Evolutionary conservation across 2,113 vertebrate species (phyloP), one percentile per base, ranked within the genome.

Genomic region (Mola mola): DNA sequence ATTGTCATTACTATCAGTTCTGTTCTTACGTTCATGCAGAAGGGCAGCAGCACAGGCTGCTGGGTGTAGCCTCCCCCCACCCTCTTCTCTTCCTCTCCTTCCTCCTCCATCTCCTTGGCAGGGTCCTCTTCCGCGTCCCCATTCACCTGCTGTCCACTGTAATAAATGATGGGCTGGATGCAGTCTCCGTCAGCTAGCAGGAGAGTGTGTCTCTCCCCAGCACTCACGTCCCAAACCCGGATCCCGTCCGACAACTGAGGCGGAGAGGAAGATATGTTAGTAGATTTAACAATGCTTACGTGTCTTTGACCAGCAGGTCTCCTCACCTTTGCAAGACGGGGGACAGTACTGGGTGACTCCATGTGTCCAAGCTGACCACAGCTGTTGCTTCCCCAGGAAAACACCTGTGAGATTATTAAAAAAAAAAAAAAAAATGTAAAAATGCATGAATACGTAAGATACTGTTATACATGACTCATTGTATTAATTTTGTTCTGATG

Each of bases 371-470:
- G 94, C 60, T 99, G 97, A 41, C 97, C 95, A 25, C 83, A 94
- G 55, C 76, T 75, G 86, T 98, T 98, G 55, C 92, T 94, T 60
- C 97, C 97, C 97, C 97, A 99, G 0, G 97, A 95, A 71, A 94
- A 98, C 34, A 98, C 93, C 97, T 99, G 73, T 3, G 48, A 29
- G 19, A n/a, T 2, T 29, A 8, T 20, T 0, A 20, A 5, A 38
- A 13, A 15, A 1, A 1, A 13, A 5, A 36, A 3, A 4, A 28
- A 5, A 8, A 28, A 28, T 28, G 4, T 28, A 28, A 28, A 28
- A 28, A 28, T 28, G 26, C 4, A 28, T 5, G 26, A 5, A 28
- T 28, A 5, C 26, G n/a, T n/a, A n/a, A n/a, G n/a, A n/a, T n/a
- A n/a, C n/a, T n/a, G n/a, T n/a, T 28, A 4, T 28, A 5, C 26